Evolutionary conservation across 2,797 vertebrate genomes (phyloP).

Genomic region (Spinus pinus): DNA sequence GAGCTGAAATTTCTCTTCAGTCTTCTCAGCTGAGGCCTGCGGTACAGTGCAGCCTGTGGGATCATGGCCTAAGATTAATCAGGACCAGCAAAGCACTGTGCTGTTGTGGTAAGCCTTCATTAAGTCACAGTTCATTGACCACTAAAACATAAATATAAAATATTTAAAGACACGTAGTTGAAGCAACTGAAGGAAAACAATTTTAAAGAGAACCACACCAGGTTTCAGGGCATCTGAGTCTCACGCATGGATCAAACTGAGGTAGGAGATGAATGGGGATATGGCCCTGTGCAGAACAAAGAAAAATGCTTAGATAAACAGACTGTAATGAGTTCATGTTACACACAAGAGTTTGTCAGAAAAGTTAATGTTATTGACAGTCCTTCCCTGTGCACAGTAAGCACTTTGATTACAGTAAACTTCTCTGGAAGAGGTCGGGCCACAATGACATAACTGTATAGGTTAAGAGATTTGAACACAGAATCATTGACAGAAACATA

Average conservation of each 20-base stretch:
- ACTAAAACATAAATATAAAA: conserved; percentile 7
- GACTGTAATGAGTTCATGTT: neutral
- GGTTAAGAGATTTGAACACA: neutral
- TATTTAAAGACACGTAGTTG: neutral
- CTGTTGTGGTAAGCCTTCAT: neutral
- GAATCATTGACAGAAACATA: rapidly evolving
- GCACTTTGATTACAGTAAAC: neutral
- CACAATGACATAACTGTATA: neutral
- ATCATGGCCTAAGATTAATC: neutral
- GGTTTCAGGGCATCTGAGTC: neutral
- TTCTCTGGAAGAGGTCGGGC: neutral
- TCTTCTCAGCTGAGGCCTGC: neutral
- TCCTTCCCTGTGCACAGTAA: neutral
- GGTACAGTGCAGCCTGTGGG: neutral
- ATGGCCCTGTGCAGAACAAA: neutral
- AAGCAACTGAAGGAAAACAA: neutral
- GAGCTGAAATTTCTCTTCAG: neutral
- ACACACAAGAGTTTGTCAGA: neutral
- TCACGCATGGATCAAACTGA: neutral
- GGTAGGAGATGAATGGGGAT: neutral
- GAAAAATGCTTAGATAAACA: neutral
- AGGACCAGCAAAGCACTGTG: neutral
- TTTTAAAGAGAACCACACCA: neutral
- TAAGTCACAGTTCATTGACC: neutral
- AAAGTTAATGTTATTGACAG: neutral